phyloP scores from a whole-genome alignment of 2,113 vertebrate species.

The Sinocyclocheilus grahami region DNA sequence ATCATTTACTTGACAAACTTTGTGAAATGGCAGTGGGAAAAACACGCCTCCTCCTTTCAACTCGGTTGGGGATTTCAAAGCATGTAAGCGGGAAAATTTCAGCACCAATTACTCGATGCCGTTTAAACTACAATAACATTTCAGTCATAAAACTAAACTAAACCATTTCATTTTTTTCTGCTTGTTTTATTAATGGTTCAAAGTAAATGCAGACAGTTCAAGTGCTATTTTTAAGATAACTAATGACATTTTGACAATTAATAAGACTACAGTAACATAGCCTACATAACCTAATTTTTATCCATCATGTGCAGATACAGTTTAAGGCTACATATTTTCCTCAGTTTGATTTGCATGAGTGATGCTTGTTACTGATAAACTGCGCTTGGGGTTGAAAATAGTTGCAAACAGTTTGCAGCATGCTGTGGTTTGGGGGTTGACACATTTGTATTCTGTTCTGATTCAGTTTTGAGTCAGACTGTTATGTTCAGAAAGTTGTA shows the following conservation, averaged over 20 bases:
- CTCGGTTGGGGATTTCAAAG: slow-evolving; percentile 37
- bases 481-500: no score
- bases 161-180: not conserved
- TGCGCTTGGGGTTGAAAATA: not conserved
- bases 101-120: not conserved
- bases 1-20: slow-evolving; percentile 44
- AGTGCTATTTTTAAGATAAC: no score
- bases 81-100: slow-evolving; percentile 43
- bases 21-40: slow-evolving; percentile 52
- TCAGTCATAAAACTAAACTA: not conserved
- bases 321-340: not conserved
- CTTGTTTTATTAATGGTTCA: not conserved
- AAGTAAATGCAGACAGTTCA: no score
- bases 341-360: not conserved
- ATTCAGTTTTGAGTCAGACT: not conserved
- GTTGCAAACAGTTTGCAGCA: not conserved
- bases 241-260: not conserved
- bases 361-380: no score
- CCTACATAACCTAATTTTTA: not conserved
- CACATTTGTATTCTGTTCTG: not conserved
- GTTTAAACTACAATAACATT: not conserved
- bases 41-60: slow-evolving; percentile 52
- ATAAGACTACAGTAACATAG: not conserved
- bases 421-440: not conserved
- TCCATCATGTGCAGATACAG: not conserved